Percentiles rank a stretch among this genome's conserved stretches.
phyloP scores from a whole-genome alignment of 2,888 invertebrate species.

The Lampropteryx suffumata region DNA sequence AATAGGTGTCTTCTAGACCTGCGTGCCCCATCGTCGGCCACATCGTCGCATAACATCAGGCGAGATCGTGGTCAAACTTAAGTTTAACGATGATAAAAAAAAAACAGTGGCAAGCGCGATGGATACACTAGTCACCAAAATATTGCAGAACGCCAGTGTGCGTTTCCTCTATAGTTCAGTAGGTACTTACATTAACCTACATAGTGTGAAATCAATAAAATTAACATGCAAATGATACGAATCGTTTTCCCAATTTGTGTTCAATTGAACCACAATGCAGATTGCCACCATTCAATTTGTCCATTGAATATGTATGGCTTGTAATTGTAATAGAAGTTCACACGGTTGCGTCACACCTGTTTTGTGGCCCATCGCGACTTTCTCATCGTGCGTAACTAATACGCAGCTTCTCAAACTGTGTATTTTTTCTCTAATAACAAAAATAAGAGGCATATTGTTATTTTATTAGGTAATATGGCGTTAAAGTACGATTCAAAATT shows the following conservation, averaged over 20 bases:
- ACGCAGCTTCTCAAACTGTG: slow-evolving; percentile 17
- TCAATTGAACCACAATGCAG: slow-evolving; percentile 2
- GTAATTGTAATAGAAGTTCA: slow-evolving; percentile 25
- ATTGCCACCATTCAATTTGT: slow-evolving; percentile 7
- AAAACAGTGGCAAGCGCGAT: too few species aligned
- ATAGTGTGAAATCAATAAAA: background rate
- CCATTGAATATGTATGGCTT: slow-evolving; percentile 13
- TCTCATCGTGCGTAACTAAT: slow-evolving; percentile 33
- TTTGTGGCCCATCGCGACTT: slow-evolving; percentile 29
- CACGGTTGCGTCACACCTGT: slow-evolving; percentile 29
- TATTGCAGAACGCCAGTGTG: too few species aligned
- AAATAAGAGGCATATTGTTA: too few species aligned
- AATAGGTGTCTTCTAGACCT: too few species aligned
- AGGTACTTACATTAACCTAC: background rate
- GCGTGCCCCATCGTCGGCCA: too few species aligned
- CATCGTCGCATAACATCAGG: too few species aligned
- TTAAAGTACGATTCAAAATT: too few species aligned
- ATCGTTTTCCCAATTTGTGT: slow-evolving; percentile 7
- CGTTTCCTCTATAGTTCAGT: too few species aligned
- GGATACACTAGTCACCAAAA: too few species aligned
- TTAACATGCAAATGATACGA: slow-evolving; percentile 3
- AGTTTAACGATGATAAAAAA: too few species aligned
- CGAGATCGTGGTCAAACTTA: too few species aligned
- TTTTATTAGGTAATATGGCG: too few species aligned
- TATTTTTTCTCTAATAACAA: background rate